Percentiles rank a stretch among this genome's conserved stretches.
Conservation (phyloP, 2,113 vertebrate genomes). For the Ardeotis arabs region DNA sequence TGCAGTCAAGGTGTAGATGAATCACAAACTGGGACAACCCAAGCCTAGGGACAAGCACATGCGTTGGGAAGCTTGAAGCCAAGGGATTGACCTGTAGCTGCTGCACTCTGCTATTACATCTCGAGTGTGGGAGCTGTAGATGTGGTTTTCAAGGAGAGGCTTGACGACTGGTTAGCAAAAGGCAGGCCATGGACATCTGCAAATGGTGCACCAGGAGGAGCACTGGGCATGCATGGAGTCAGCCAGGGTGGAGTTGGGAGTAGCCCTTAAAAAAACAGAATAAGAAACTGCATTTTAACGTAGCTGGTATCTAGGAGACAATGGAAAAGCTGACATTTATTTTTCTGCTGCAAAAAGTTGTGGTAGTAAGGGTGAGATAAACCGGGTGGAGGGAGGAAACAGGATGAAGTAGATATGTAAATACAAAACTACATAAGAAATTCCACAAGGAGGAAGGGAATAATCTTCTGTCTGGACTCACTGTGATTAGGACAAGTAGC, state of each 20-base stretch:
- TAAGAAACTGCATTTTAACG: neutral
- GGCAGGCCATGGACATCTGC: neutral
- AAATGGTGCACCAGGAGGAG: neutral
- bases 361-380: slow-evolving; percentile 23
- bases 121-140: neutral
- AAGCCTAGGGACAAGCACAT: neutral
- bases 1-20: neutral
- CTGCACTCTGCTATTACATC: neutral
- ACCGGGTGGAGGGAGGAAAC: slow-evolving; percentile 19
- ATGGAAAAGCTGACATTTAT: slow-evolving; percentile 41
- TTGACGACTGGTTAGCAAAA: neutral
- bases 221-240: neutral
- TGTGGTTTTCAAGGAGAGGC: neutral
- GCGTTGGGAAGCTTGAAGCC: fast-evolving
- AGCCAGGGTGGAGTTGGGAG: slow-evolving; percentile 41
- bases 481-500: neutral
- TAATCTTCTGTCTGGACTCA: neutral
- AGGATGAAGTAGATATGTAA: fast-evolving
- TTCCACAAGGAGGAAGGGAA: neutral
- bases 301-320: neutral
- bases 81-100: neutral
- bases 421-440: neutral
- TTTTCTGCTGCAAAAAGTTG: neutral
- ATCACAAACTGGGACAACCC: neutral
- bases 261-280: neutral